Conservation (phyloP, 2,888 invertebrate species). For the Philonicus albiceps region DNA sequence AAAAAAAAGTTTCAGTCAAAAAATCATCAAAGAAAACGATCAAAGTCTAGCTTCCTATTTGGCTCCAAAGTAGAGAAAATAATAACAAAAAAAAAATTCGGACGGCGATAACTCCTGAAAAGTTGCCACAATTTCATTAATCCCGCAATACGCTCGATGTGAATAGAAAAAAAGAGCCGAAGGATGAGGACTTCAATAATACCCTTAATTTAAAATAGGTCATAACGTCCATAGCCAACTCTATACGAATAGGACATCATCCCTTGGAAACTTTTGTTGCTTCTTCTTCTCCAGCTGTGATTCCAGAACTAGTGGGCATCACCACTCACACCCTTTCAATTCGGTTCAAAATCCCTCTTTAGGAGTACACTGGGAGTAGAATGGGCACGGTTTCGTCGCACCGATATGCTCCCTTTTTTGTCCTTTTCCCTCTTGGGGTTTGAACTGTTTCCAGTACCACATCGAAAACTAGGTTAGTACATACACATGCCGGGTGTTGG, state of each 20-base stretch:
- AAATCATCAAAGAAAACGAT: background rate
- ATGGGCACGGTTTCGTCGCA: background rate
- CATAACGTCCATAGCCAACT: background rate
- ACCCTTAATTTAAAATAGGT: background rate
- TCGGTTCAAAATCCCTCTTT: background rate
- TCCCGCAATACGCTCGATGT: background rate
- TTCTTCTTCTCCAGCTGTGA: background rate
- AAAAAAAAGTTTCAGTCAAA: background rate
- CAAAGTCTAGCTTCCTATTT: background rate
- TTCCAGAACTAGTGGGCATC: background rate
- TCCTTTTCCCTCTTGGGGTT: background rate
- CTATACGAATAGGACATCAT: background rate
- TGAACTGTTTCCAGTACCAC: background rate
- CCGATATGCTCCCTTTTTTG: background rate
- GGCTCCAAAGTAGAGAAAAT: background rate
- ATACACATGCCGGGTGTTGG: constrained; percentile 21
- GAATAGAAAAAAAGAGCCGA: background rate
- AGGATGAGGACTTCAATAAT: background rate
- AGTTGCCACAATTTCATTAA: background rate
- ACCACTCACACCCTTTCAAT: background rate
- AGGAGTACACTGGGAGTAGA: background rate
- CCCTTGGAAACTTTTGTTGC: background rate
- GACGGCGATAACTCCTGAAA: background rate
- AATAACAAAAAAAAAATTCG: background rate
- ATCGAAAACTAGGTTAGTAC: constrained; percentile 27